Conservation (phyloP, 2,797 vertebrate genomes). For the Pseudochirops corinnae region DNA sequence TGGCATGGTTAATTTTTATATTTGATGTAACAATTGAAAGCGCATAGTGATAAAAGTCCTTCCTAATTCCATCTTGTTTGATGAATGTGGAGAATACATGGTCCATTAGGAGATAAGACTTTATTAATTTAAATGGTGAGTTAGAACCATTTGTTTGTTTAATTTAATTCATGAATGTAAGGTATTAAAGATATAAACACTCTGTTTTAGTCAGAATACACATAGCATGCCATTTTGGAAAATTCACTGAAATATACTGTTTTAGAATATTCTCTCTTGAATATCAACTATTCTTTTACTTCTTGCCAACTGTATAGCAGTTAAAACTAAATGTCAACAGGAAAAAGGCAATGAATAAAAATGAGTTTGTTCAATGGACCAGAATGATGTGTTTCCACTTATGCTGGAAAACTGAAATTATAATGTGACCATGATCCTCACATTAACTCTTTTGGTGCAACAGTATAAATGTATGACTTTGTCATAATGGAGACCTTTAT, state of each 20-base stretch:
- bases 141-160: slow-evolving; percentile 62
- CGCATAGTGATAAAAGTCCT: slow-evolving; percentile 9
- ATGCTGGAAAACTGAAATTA: slow-evolving; percentile 67
- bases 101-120: slow-evolving; percentile 47
- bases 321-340: slow-evolving; percentile 75
- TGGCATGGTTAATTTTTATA: slow-evolving; percentile 22
- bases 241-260: slow-evolving; percentile 14
- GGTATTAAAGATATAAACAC: slow-evolving; percentile 50
- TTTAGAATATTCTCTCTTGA: slow-evolving; percentile 57
- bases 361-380: slow-evolving; percentile 75
- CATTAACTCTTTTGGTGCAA: slow-evolving; percentile 48
- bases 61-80: slow-evolving; percentile 59
- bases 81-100: slow-evolving; percentile 20
- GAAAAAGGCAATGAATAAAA: slow-evolving; percentile 78
- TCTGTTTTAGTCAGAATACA: slow-evolving; percentile 46
- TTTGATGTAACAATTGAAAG: slow-evolving; percentile 47
- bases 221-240: slow-evolving; percentile 40
- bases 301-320: slow-evolving; percentile 66
- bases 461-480: slow-evolving; percentile 53
- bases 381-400: slow-evolving; percentile 69
- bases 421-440: slow-evolving; percentile 71
- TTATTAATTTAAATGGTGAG: slow-evolving; percentile 50
- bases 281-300: slow-evolving; percentile 73
- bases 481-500: slow-evolving; percentile 46
- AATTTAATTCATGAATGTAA: slow-evolving; percentile 58